phyloP scores from a whole-genome alignment of 2,113 vertebrate species.

The Myiagra hebetior region DNA sequence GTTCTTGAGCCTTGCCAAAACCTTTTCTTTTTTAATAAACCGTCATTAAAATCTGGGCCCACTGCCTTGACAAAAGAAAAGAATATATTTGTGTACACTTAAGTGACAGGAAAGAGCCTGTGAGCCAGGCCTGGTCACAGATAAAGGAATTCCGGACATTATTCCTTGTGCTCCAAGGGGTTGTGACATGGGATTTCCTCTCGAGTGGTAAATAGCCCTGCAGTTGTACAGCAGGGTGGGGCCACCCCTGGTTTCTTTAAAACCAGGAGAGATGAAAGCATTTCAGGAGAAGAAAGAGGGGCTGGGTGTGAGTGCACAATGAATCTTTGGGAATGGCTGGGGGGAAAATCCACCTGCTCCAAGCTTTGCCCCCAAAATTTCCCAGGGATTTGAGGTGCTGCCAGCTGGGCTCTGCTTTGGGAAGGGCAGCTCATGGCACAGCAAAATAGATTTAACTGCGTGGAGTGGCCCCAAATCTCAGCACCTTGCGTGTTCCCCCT shows the following conservation, averaged over 20 bases:
- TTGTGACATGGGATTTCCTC: conserved; percentile 75
- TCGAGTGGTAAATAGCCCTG: conserved; percentile 58
- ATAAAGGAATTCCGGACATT: conserved; percentile 84
- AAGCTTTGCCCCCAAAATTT: background rate
- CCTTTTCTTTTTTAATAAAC: conserved; percentile 19
- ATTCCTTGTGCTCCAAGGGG: conserved; percentile 69
- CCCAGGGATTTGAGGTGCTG: background rate
- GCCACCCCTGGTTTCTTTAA: background rate
- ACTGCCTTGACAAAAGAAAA: conserved; percentile 50
- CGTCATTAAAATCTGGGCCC: conserved; percentile 40
- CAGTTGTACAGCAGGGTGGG: background rate
- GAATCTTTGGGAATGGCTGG: background rate
- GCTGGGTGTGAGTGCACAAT: background rate
- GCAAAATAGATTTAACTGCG: background rate
- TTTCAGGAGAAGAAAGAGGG: background rate
- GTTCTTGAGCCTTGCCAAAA: conserved; percentile 41
- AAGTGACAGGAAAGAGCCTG: conserved; percentile 65
- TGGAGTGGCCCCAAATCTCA: background rate
- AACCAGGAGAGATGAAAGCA: background rate
- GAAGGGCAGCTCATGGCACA: background rate
- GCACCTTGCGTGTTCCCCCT: accelerated
- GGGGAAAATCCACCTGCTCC: background rate
- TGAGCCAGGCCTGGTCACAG: conserved; percentile 50
- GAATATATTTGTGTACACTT: conserved; percentile 59
- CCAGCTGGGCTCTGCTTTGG: background rate